A percentile compares a stretch with the other conserved stretches of the same genome.
phyloP scores from a whole-genome alignment of 2,113 vertebrate genomes.

The Lophochroa leadbeateri region DNA sequence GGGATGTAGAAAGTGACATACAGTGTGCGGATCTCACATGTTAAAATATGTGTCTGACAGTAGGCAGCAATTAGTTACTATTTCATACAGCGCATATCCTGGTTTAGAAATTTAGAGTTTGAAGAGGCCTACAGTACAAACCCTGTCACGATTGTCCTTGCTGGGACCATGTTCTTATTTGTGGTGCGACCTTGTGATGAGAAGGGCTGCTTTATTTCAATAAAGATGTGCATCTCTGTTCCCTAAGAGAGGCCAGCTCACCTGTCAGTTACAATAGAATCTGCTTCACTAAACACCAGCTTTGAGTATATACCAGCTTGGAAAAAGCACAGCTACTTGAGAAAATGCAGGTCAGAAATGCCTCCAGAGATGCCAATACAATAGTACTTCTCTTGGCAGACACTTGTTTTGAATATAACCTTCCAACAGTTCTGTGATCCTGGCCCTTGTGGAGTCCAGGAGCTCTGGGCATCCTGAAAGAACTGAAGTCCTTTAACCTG shows the following conservation, averaged over 20 bases:
- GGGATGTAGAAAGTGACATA: not conserved
- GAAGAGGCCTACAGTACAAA: not conserved
- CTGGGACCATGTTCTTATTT: not conserved
- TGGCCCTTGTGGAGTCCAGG: not conserved
- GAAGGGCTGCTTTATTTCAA: not conserved
- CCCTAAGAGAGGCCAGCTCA: not conserved
- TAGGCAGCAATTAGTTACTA: not conserved
- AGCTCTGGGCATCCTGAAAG: not conserved
- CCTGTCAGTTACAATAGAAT: not conserved
- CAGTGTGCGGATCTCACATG: not conserved
- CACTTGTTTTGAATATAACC: not conserved
- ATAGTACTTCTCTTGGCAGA: not conserved
- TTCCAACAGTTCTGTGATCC: not conserved
- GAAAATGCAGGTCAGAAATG: constrained; percentile 3
- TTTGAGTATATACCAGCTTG: not conserved
- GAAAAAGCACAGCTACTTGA: not conserved
- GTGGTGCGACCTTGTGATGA: not conserved
- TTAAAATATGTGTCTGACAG: not conserved
- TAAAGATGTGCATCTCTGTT: not conserved
- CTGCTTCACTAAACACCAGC: not conserved
- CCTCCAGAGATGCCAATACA: not conserved
- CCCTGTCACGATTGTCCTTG: not conserved
- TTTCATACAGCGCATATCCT: not conserved
- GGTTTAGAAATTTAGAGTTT: not conserved
- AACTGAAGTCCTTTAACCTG: not conserved